Evolutionary conservation across 1,140 invertebrate genomes (phyloP), one percentile per base, ranked within the genome.

Genomic region (Caenorhabditis briggsae): DNA sequence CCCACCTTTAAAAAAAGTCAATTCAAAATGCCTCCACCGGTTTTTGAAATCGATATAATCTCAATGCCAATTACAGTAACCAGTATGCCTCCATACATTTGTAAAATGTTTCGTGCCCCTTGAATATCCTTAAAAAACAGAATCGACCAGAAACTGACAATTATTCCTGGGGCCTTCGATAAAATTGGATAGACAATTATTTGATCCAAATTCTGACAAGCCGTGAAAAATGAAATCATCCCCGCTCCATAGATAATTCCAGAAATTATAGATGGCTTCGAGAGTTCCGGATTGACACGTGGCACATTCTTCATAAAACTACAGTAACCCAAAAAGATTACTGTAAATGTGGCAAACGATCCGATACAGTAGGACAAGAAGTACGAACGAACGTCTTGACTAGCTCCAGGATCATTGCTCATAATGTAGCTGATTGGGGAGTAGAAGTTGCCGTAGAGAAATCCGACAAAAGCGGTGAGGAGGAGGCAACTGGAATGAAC

Each of bases 131-230:
- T 53, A 46, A 74, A 85, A 2, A 85, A 33, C 14, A 85, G 46
- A 9, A 85, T 65, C 12, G 84, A 46, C 84, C 84, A 85, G 25
- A 85, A 33, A n/a, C 61, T 70, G n/a, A 61, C 58, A 12, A 85
- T 65, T 5, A 85, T 85, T 33, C 84, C 84, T 6, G 84, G 84
- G 0, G 53, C 50, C 46, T 85, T 85, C 2, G 84, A 70, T 1
- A 85, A 14, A 14, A 85, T 85, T 46, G 84, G 84, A 65, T 85
- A 85, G 14, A 64, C 84, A 48, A 85, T 59, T 59, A 83, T 55
- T 55, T 83, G 82, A 25, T 55, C 82, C 25, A 83, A 46, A 33
- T 83, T 25, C 23, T 83, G 53, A 41, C 55, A 56, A 8, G 82
- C 82, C 56, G 55, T 55, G 14, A 83, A 59, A 43, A 83, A 83